Base-by-base conservation (phyloP, 2,888 invertebrate species). In the Eupsilia transversa region DNA sequence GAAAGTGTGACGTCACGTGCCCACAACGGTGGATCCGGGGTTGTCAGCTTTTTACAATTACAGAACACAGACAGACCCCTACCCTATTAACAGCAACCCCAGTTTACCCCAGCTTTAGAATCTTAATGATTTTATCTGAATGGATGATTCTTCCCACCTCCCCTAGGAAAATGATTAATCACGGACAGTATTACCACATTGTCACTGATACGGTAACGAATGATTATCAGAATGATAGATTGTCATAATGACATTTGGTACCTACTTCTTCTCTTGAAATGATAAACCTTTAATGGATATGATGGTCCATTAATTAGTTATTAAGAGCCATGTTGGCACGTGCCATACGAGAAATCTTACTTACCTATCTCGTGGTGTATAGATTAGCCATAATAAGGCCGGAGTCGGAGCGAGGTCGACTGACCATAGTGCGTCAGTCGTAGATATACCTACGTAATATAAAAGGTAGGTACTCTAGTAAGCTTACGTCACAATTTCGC, bases 401-500 rank as follows among this genome's bases (percentile, higher is more conserved):
- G 27, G 20, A 54, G 27, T 56, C 30, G 27, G 7, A 56, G 17
- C 27, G 2, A 38, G 7, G 20, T 56, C 14, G 27, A 38, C 20
- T 23, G 14, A 12, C 12, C 27, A 54, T 27, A n/a, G 35, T 17
- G 65, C 17, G 1, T 20, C 12, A 52, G 4, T n/a, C n/a, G 4
- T 20, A 17, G n/a, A 2, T 20, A 6, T n/a, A 60, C 35, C n/a
- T 38, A 20, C 4, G n/a, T 38, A 38, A 7, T 7, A n/a, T n/a
- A n/a, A n/a, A n/a, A n/a, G n/a, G 12, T 12, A 52, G n/a, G n/a
- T 56, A 56, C 17, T 0, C 56, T 17, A 54, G 27, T 7, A 17
- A 30, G 54, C 27, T 56, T 30, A 30, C 30, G 74, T 74, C 79
- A 78, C 5, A 6, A 35, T 60, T 69, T 74, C 74, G 74, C 68